These are phyloP conservation scores for Dissostichus mawsoni DNA, from an alignment of 2,113 vertebrate genomes.

Conservation along the genomic window DNA sequence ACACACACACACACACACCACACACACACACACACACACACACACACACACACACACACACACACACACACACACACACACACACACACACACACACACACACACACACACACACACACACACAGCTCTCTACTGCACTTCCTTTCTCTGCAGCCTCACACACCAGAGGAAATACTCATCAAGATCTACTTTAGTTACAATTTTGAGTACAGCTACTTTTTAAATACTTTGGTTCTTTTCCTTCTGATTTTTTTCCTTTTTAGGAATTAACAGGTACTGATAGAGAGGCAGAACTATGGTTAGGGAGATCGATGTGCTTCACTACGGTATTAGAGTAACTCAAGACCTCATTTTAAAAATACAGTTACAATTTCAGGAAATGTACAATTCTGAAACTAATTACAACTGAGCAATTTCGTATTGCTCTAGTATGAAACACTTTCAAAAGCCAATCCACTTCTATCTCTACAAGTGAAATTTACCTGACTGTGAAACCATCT, in stretches of 20 bases:
- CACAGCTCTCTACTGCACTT: constrained; percentile 38
- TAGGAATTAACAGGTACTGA: background rate
- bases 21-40: too few relatives aligned
- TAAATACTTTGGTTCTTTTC: background rate
- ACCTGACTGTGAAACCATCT: background rate
- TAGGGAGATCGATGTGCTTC: background rate
- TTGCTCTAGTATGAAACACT: background rate
- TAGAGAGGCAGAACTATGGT: background rate
- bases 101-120: constrained; percentile 16
- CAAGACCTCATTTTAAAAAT: background rate
- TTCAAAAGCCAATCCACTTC: background rate
- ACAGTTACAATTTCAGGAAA: background rate
- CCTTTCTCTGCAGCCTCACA: constrained; percentile 13
- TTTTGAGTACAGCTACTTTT: background rate
- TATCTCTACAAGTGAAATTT: background rate
- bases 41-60: too few relatives aligned
- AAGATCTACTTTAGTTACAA: constrained; percentile 4
- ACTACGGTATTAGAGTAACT: background rate
- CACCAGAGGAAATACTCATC: background rate
- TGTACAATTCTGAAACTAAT: background rate
- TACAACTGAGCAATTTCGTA: background rate
- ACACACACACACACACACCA: too few relatives aligned
- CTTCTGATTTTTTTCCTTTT: constrained; percentile 6
- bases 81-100: too few relatives aligned
- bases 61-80: too few relatives aligned